Conservation (phyloP, 2,113 vertebrate genomes). For the Colaptes auratus region DNA sequence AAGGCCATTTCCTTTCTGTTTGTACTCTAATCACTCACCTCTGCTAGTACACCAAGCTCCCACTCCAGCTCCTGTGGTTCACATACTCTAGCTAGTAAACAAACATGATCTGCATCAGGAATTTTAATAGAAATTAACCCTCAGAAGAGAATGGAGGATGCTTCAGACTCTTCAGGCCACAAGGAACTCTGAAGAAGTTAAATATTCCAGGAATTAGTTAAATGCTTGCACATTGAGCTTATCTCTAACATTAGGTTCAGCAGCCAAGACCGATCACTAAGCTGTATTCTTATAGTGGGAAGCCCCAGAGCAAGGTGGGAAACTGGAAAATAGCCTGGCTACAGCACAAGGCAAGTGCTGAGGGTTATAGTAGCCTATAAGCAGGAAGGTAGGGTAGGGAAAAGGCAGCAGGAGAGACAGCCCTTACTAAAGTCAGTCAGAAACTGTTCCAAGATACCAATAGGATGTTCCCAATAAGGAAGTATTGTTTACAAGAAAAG, state of each 20-base stretch:
- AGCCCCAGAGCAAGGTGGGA: background rate
- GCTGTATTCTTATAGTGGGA: background rate
- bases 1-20: background rate
- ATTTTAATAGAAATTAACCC: background rate
- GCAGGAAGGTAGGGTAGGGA: background rate
- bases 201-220: background rate
- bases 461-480: background rate
- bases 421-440: background rate
- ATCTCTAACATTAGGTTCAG: background rate
- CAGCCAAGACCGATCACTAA: background rate
- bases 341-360: background rate
- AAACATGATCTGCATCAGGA: rapidly evolving
- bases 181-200: background rate
- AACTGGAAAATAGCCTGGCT: background rate
- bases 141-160: background rate
- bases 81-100: rapidly evolving
- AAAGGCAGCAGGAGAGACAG: background rate
- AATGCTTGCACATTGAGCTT: background rate
- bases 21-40: rapidly evolving
- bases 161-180: background rate
- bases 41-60: background rate
- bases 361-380: rapidly evolving
- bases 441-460: background rate
- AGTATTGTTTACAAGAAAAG: background rate
- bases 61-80: background rate